Percentiles rank a stretch among this genome's conserved stretches.
Conservation (phyloP, 1,140 invertebrate genomes). For the Globodera ellingtonae region DNA sequence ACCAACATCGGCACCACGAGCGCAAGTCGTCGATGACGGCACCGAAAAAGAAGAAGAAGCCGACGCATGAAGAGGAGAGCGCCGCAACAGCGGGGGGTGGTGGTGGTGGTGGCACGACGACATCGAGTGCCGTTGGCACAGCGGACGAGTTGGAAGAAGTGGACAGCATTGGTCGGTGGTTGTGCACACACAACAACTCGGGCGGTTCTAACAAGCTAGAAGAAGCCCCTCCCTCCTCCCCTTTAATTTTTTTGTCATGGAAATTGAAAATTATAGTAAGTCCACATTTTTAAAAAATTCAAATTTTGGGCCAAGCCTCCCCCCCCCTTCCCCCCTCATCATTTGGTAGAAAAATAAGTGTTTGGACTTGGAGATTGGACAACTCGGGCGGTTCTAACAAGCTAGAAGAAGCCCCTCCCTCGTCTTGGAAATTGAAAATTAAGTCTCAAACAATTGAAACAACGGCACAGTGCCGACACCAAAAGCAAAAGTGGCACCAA, state of each 20-base stretch:
- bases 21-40: not conserved
- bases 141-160: not conserved
- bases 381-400: no score
- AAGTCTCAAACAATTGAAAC: no score
- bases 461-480: no score
- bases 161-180: not conserved
- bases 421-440: no score
- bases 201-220: no score
- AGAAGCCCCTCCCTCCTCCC: no score
- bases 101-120: not conserved
- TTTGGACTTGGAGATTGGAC: not conserved
- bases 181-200: not conserved
- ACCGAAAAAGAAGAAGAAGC: not conserved
- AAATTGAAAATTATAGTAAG: no score
- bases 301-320: not conserved
- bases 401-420: no score
- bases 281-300: no score
- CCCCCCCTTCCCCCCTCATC: not conserved
- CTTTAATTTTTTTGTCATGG: no score
- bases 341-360: not conserved
- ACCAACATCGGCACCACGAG: not conserved
- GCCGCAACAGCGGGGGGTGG: not conserved
- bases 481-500: no score
- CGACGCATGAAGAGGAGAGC: not conserved
- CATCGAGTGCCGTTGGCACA: not conserved